These are phyloP conservation scores for Tetanocera ferruginea DNA, from an alignment of 2,888 invertebrate genomes.

Conservation along the genomic window DNA sequence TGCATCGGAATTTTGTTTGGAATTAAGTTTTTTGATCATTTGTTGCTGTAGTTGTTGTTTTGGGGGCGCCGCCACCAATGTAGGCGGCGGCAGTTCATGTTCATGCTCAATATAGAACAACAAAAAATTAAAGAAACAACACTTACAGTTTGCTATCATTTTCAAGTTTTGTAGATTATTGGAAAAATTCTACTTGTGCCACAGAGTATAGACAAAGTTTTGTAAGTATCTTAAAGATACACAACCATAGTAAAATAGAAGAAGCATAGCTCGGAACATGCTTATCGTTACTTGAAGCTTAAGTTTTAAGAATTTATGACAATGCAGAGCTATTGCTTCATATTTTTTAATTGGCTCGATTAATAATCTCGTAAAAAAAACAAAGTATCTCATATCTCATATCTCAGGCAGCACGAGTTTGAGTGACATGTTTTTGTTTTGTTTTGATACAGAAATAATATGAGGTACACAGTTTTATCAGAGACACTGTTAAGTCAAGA, in stretches of 20 bases:
- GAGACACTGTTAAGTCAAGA: too few species aligned
- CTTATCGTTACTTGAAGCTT: neutral
- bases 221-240: too few species aligned
- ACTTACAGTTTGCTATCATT: constrained; percentile 11
- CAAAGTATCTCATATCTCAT: neutral
- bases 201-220: neutral
- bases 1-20: constrained; percentile 16
- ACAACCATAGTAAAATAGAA: neutral
- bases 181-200: neutral
- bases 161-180: constrained; percentile 12
- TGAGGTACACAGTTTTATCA: neutral
- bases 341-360: too few species aligned
- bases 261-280: neutral
- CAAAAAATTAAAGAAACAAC: neutral
- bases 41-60: constrained; percentile 3
- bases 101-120: neutral
- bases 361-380: too few species aligned
- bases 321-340: too few species aligned
- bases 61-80: constrained; percentile 5
- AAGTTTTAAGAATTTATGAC: neutral
- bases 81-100: constrained; percentile 26
- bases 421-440: neutral
- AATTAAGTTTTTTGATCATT: neutral
- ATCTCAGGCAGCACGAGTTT: neutral
- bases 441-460: neutral